A percentile compares a stretch with the other conserved stretches of the same genome.
These are phyloP conservation scores for Mugil cephalus DNA, from an alignment of 2,113 vertebrate genomes.

Conservation along the genomic window DNA sequence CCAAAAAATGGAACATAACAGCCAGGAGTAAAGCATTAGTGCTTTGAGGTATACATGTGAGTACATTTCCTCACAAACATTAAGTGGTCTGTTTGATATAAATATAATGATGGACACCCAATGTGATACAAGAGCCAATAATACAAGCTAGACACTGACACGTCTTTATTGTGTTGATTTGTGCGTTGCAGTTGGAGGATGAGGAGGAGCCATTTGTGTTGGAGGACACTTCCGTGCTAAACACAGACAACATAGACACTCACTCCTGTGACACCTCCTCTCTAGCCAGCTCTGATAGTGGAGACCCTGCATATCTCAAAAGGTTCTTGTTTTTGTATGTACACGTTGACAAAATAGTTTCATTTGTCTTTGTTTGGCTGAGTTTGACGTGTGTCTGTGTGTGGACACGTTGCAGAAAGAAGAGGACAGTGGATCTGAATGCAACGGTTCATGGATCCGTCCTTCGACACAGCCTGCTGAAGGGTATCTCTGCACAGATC, in stretches of 20 bases:
- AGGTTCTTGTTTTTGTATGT: slow-evolving; percentile 69
- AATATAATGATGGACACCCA: too few species aligned
- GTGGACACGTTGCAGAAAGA: slow-evolving; percentile 70
- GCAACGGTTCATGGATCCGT: slow-evolving; percentile 91
- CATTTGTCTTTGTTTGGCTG: neutral
- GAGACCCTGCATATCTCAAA: slow-evolving; percentile 92
- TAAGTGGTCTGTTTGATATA: too few species aligned
- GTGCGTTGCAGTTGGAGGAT: slow-evolving; percentile 89
- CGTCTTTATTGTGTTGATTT: neutral
- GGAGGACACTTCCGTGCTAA: slow-evolving; percentile 93
- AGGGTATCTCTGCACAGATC: slow-evolving; percentile 97
- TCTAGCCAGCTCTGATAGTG: slow-evolving; percentile 97
- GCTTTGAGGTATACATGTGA: too few species aligned
- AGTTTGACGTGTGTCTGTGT: slow-evolving; percentile 4
- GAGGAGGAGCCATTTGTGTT: slow-evolving; percentile 94
- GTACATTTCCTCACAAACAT: too few species aligned
- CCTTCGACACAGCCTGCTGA: slow-evolving; percentile 90
- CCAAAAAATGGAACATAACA: too few species aligned
- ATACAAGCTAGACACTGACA: too few species aligned
- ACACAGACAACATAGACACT: slow-evolving; percentile 91
- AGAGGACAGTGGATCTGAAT: slow-evolving; percentile 72
- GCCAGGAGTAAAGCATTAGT: too few species aligned
- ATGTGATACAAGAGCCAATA: too few species aligned
- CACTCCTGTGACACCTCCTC: slow-evolving; percentile 98
- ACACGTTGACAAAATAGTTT: neutral